Evolutionary conservation across 2,113 vertebrate species (phyloP).

Genomic region (Podarcis cretensis): DNA sequence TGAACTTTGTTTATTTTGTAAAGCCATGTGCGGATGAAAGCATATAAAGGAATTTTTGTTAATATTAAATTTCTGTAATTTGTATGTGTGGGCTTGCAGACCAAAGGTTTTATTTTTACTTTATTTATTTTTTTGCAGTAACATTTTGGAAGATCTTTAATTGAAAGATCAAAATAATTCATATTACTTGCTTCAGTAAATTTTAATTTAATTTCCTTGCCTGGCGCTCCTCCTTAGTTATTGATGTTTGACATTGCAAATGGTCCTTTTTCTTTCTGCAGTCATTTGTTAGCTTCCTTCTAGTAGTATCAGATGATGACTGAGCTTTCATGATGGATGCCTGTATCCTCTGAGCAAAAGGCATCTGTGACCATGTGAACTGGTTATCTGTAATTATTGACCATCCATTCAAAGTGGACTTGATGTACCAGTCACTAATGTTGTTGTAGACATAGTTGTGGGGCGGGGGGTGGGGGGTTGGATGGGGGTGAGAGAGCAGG

Average conservation of each 20-base stretch:
- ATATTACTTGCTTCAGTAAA: slow-evolving; percentile 2
- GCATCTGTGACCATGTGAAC: not conserved
- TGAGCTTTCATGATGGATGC: not conserved
- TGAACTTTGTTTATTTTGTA: slow-evolving; percentile 46
- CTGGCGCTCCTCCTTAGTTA: not conserved
- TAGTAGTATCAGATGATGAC: not conserved
- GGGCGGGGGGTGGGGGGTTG: too few relatives aligned
- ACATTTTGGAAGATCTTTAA: not conserved
- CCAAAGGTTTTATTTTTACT: not conserved
- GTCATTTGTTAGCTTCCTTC: not conserved
- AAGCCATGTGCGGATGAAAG: slow-evolving; percentile 14
- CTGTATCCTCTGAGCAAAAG: not conserved
- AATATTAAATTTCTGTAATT: slow-evolving; percentile 48
- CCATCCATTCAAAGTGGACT: not conserved
- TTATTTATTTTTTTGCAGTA: not conserved
- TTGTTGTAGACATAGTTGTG: not conserved
- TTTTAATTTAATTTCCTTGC: slow-evolving; percentile 17
- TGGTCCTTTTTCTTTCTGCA: not conserved
- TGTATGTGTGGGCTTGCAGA: not conserved
- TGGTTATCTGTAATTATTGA: not conserved
- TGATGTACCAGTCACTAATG: too few relatives aligned
- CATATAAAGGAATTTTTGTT: not conserved
- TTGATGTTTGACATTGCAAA: slow-evolving; percentile 7
- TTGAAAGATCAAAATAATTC: slow-evolving; percentile 39
- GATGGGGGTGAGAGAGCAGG: too few relatives aligned